phyloP scores from a whole-genome alignment of 2,888 invertebrate genomes.

The Latheticus oryzae region DNA sequence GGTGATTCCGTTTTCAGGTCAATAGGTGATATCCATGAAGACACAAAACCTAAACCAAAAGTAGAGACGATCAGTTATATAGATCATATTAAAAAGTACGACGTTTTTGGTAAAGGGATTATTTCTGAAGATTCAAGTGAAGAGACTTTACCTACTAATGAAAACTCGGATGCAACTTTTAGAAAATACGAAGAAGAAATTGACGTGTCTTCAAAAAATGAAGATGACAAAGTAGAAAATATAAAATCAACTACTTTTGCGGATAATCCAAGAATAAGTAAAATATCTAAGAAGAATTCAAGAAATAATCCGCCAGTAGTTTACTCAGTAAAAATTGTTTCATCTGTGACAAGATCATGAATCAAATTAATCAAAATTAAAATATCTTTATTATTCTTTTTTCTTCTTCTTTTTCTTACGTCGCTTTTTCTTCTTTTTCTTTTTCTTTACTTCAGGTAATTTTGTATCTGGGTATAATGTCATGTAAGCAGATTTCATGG shows the following conservation, averaged over 20 bases:
- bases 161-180: conserved; percentile 1
- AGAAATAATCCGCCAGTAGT: conserved; percentile 21
- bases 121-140: conserved; percentile 19
- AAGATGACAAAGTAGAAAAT: conserved; percentile 7
- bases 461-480: conserved; percentile 64
- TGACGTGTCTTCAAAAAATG: conserved; percentile 26
- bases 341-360: conserved; percentile 20
- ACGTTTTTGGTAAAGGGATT: conserved; percentile 44
- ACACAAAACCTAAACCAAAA: conserved; percentile 11
- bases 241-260: neutral
- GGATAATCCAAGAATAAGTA: conserved; percentile 9
- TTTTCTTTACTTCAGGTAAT: conserved; percentile 57
- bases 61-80: conserved; percentile 43
- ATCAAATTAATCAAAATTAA: conserved; percentile 11
- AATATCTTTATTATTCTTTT: conserved; percentile 9
- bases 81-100: conserved; percentile 45
- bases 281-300: conserved; percentile 30
- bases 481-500: conserved; percentile 63
- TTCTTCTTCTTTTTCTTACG: conserved; percentile 27
- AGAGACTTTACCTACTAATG: conserved; percentile 2
- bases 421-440: conserved; percentile 46
- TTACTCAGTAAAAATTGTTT: conserved; percentile 35
- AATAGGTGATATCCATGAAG: conserved; percentile 8
- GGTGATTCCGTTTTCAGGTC: conserved; percentile 4
- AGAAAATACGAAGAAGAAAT: conserved; percentile 31